phyloP scores from a whole-genome alignment of 92 coral and sea anemone genomes.

The Epizoanthus stellaris region DNA sequence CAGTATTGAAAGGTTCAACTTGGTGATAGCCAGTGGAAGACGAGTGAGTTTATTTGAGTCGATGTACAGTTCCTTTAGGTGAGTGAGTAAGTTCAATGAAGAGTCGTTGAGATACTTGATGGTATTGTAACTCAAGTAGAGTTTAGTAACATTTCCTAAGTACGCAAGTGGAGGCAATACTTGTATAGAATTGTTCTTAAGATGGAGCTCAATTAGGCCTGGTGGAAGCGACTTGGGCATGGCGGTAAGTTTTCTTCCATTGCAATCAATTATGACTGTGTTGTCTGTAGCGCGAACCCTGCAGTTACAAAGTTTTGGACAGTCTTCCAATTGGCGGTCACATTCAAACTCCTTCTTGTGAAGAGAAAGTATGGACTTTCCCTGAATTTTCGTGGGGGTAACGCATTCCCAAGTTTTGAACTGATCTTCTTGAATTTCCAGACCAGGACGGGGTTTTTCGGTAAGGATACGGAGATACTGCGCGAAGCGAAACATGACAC shows the following conservation, averaged over 20 bases:
- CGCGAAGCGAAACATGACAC: conserved; percentile 37
- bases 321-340: conserved; percentile 48
- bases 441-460: conserved; percentile 2
- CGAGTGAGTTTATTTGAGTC: conserved; percentile 69
- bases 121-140: conserved; percentile 67
- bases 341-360: conserved; percentile 51
- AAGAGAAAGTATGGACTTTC: conserved; percentile 43
- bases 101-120: conserved; percentile 54
- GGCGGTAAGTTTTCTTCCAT: conserved; percentile 43
- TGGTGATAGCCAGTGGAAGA: conserved; percentile 53
- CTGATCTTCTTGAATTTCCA: background rate
- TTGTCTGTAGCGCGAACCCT: conserved; percentile 55
- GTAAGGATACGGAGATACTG: conserved; percentile 41
- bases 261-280: conserved; percentile 56
- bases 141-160: conserved; percentile 56
- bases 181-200: conserved; percentile 61
- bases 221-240: conserved; percentile 66
- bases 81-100: conserved; percentile 32
- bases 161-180: conserved; percentile 52
- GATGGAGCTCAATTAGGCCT: conserved; percentile 60
- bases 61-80: conserved; percentile 52
- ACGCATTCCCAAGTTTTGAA: conserved; percentile 79
- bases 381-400: conserved; percentile 51
- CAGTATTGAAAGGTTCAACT: conserved; percentile 44
- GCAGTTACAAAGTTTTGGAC: conserved; percentile 68